Base-by-base conservation (phyloP, 2,888 invertebrate species). In the Cantharis nigra region DNA sequence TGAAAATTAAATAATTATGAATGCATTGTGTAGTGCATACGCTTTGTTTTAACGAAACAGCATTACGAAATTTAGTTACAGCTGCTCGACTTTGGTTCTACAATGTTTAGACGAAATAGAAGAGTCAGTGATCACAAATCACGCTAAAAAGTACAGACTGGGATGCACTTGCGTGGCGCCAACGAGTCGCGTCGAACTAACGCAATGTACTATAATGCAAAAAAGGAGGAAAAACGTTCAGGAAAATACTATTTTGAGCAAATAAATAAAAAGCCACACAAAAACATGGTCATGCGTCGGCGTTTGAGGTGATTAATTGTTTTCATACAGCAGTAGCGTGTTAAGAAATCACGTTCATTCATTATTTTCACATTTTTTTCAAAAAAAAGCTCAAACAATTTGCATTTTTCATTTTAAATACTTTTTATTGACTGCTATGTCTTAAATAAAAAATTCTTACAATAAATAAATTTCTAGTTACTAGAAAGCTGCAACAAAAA, bases 91-190 rank as follows among this genome's bases (percentile, higher is more conserved):
- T 63, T 20, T 10, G 13, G 13, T n/a, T 63, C 26, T 74, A 23
- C 33, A 30, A 67, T 72, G 16, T 26, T 23, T 69, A 70, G 62
- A 72, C 69, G 69, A 72, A 70, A 64, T 70, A 67, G 74, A 76
- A 76, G 70, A 76, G 72, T 69, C 76, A 63, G 73, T 74, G 77
- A 79, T 75, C 72, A 69, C 75, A 79, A 80, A 81, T 80, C 70
- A 30, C 69, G 14, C 16, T 49, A 70, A 28, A 77, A 77, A 77
- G n/a, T 49, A 7, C 7, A 13, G 49, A 49, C 72, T 70, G 64
- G 67, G 28, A 79, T 81, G 81, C 80, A 73, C 79, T 81, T 81
- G 81, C 72, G 74, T 76, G 84, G 83, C 84, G 84, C 84, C 84
- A 78, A 23, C 62, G 77, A 81, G 84, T 82, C 84, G 83, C 82